Conservation (phyloP, 1,140 invertebrate species). For the Zaprionus camerounensis region DNA sequence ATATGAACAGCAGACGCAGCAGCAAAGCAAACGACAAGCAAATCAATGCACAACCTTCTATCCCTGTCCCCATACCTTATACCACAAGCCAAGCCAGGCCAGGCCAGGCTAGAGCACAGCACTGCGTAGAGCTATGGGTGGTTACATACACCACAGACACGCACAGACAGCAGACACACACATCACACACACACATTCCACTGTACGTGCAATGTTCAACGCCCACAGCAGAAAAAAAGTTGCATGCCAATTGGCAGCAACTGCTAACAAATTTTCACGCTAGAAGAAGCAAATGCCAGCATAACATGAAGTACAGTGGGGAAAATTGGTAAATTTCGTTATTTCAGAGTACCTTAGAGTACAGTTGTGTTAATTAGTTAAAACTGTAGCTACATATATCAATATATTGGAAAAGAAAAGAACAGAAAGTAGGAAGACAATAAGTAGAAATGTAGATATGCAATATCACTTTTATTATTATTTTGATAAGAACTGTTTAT, state of each 20-base stretch:
- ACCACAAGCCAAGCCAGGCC: too few species aligned
- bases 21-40: constrained; percentile 39
- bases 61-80: not conserved
- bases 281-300: constrained; percentile 9
- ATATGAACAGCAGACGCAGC: constrained; percentile 65
- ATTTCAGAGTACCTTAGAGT: not conserved
- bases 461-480: too few species aligned
- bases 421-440: too few species aligned
- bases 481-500: too few species aligned
- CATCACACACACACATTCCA: constrained; percentile 6
- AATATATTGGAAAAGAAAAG: too few species aligned
- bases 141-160: constrained; percentile 25
- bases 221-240: constrained; percentile 57
- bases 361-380: not conserved
- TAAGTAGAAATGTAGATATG: too few species aligned
- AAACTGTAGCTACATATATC: not conserved
- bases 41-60: constrained; percentile 53
- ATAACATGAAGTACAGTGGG: not conserved
- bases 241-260: constrained; percentile 68
- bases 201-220: constrained; percentile 29
- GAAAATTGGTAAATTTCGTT: not conserved
- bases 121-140: constrained; percentile 30
- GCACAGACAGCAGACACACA: constrained; percentile 7
- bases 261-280: constrained; percentile 45
- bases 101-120: constrained; percentile 6